Percentiles rank a stretch among this genome's conserved stretches.
These are phyloP conservation scores for Tetranychus truncatus DNA, from an alignment of 2,888 invertebrate genomes.

Conservation along the genomic window DNA sequence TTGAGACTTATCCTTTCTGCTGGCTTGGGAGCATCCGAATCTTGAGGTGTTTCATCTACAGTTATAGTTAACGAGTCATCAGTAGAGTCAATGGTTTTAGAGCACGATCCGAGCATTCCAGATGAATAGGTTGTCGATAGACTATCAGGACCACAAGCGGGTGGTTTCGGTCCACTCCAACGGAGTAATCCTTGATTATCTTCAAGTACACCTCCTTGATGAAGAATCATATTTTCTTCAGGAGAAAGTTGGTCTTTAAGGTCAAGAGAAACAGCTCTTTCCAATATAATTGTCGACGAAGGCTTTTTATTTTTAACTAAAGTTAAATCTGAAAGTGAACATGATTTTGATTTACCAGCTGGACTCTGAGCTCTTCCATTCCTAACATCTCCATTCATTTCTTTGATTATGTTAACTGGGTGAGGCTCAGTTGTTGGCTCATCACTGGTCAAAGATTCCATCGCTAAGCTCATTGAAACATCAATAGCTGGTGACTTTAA, in stretches of 20 bases:
- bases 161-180: not conserved
- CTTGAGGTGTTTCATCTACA: not conserved
- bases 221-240: conserved; percentile 26
- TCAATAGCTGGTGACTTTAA: not conserved
- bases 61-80: not conserved
- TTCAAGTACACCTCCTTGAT: conserved; percentile 19
- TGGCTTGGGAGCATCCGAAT: not conserved
- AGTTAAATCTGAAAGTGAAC: conserved; percentile 58
- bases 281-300: conserved; percentile 33
- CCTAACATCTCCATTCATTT: not conserved
- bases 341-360: conserved; percentile 43
- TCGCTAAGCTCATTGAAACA: not conserved
- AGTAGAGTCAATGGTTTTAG: not conserved
- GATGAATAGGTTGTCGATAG: conserved; percentile 10
- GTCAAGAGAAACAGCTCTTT: conserved; percentile 60
- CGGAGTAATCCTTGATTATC: conserved; percentile 1
- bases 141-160: not conserved
- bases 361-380: not conserved
- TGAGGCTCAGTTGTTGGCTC: not conserved
- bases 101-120: not conserved
- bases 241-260: conserved; percentile 35
- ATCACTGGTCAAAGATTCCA: not conserved
- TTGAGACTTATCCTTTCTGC: not conserved
- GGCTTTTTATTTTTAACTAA: conserved; percentile 32
- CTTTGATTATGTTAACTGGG: not conserved